phyloP scores from a whole-genome alignment of 2,113 vertebrate species.

The Dromiciops gliroides region DNA sequence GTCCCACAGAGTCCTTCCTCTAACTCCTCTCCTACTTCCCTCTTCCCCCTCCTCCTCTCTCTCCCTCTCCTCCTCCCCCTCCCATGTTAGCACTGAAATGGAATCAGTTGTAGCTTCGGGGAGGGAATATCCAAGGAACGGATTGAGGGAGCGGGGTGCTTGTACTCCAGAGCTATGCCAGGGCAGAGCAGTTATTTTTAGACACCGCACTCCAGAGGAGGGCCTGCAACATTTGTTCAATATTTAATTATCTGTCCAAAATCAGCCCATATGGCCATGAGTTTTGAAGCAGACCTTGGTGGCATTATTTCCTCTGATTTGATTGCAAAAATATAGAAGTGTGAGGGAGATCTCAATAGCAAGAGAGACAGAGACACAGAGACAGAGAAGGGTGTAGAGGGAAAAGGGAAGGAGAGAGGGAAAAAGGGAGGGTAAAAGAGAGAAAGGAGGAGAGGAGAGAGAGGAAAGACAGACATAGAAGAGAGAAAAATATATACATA shows the following conservation, averaged over 20 bases:
- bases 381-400: background rate
- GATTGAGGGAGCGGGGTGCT: background rate
- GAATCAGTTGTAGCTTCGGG: slow-evolving; percentile 58
- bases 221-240: slow-evolving; percentile 78
- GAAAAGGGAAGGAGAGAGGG: background rate
- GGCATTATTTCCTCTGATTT: slow-evolving; percentile 72
- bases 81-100: slow-evolving; percentile 34
- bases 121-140: slow-evolving; percentile 40
- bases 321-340: slow-evolving; percentile 73
- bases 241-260: slow-evolving; percentile 83
- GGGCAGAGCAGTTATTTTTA: slow-evolving; percentile 79
- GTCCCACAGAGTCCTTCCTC: slow-evolving; percentile 19
- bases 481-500: background rate
- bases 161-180: background rate
- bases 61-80: slow-evolving; percentile 25
- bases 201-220: slow-evolving; percentile 67
- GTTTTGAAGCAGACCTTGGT: slow-evolving; percentile 71
- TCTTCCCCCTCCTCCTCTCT: background rate
- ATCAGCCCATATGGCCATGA: slow-evolving; percentile 69
- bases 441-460: background rate
- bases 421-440: background rate
- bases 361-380: slow-evolving; percentile 44
- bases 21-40: slow-evolving; percentile 9
- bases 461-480: background rate
- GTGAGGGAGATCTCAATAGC: slow-evolving; percentile 56